These are phyloP conservation scores for Cydia amplana DNA, from an alignment of 1,140 invertebrate species.

Conservation along the genomic window DNA sequence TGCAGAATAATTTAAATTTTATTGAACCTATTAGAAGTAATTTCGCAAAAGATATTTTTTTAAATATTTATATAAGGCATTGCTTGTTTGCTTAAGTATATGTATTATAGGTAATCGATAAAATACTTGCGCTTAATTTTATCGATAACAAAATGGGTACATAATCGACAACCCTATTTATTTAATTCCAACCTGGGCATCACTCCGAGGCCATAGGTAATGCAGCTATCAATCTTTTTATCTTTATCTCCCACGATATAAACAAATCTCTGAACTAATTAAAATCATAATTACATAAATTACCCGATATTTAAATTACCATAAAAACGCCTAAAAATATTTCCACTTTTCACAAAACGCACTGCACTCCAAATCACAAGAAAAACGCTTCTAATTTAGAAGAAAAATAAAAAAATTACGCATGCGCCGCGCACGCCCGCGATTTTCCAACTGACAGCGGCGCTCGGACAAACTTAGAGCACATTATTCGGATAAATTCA, in stretches of 20 bases:
- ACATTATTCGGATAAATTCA: constrained; percentile 41
- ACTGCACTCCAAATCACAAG: constrained; percentile 58
- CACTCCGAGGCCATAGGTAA: background rate
- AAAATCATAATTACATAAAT: background rate
- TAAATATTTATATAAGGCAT: no score
- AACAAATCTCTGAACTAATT: background rate
- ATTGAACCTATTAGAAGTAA: no score
- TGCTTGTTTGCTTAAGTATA: background rate
- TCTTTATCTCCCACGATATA: background rate
- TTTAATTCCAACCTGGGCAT: background rate
- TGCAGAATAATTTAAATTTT: no score
- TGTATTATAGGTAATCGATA: no score
- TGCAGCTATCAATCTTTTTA: constrained; percentile 13
- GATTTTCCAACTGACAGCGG: constrained; percentile 45
- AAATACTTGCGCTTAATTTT: background rate
- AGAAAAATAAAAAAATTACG: constrained; percentile 49
- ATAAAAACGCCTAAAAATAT: constrained; percentile 13
- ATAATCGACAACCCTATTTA: background rate
- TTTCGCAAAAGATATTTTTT: no score
- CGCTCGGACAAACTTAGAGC: constrained; percentile 18
- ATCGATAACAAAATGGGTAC: background rate
- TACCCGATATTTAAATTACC: background rate
- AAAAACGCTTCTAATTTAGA: constrained; percentile 50
- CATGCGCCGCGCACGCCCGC: constrained; percentile 52
- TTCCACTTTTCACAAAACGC: constrained; percentile 43